These are phyloP conservation scores for Allygus modestus DNA, from an alignment of 2,888 invertebrate species.

Conservation along the genomic window DNA sequence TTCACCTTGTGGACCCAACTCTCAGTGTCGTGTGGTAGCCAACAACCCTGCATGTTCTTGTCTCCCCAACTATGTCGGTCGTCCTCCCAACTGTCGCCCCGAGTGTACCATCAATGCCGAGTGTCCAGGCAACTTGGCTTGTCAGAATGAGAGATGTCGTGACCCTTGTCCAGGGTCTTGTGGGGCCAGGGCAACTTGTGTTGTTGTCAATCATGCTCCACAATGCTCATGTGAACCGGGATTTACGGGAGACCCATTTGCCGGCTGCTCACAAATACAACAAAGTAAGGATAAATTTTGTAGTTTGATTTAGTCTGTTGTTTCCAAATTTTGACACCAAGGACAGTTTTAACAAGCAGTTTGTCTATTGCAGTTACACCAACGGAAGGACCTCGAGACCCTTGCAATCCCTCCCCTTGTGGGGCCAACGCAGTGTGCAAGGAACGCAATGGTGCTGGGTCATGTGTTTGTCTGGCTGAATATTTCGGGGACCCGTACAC, in stretches of 20 bases:
- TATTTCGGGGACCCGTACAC: conserved; percentile 93
- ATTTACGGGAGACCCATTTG: conserved; percentile 91
- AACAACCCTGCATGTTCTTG: conserved; percentile 90
- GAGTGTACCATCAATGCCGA: conserved; percentile 92
- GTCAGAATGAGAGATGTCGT: conserved; percentile 87
- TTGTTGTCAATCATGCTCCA: conserved; percentile 90
- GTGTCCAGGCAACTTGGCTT: conserved; percentile 90
- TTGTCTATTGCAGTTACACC: conserved; percentile 76
- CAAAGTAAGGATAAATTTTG: conserved; percentile 72
- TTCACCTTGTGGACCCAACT: conserved; percentile 90
- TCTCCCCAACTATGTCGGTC: conserved; percentile 86
- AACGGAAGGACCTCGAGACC: conserved; percentile 83
- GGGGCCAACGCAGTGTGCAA: conserved; percentile 91
- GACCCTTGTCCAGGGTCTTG: conserved; percentile 93
- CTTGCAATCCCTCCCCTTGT: conserved; percentile 92
- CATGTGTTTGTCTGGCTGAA: conserved; percentile 88
- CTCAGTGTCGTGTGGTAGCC: conserved; percentile 87
- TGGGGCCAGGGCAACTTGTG: conserved; percentile 86
- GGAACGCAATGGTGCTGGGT: conserved; percentile 89
- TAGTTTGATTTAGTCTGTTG: neutral
- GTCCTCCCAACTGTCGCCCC: conserved; percentile 91
- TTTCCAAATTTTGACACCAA: neutral
- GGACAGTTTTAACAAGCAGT: conserved; percentile 13
- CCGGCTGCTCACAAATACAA: conserved; percentile 79
- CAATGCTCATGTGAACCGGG: conserved; percentile 88